A percentile compares a stretch with the other conserved stretches of the same genome.
phyloP scores from a whole-genome alignment of 2,888 invertebrate genomes.

The Drosophila seclusa region DNA sequence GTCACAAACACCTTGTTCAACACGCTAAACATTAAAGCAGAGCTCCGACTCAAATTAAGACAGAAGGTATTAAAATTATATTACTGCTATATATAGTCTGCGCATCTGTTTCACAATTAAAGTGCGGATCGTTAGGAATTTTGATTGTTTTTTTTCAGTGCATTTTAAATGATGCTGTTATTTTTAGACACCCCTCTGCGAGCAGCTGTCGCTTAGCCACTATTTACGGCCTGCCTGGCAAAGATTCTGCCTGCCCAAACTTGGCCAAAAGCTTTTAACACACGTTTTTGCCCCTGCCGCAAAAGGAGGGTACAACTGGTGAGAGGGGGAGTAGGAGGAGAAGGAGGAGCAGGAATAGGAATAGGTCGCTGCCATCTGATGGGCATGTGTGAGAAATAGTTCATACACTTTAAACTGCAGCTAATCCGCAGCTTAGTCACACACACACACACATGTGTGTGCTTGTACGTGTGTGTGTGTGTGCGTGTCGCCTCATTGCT shows the following conservation, averaged over 20 bases:
- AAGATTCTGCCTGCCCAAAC: slow-evolving; percentile 38
- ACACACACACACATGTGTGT: neutral
- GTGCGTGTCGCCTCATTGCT: slow-evolving; percentile 16
- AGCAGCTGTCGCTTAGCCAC: slow-evolving; percentile 48
- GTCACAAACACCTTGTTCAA: neutral
- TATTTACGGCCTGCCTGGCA: slow-evolving; percentile 21
- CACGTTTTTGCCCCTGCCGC: slow-evolving; percentile 11
- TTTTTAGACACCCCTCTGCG: slow-evolving; percentile 48
- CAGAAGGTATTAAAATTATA: neutral
- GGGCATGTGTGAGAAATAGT: slow-evolving; percentile 58
- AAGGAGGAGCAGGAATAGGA: neutral
- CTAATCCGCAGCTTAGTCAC: slow-evolving; percentile 52
- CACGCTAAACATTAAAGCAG: neutral
- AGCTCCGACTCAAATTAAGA: neutral
- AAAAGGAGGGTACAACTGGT: neutral
- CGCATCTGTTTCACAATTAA: neutral
- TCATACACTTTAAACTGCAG: slow-evolving; percentile 40
- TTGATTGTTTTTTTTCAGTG: neutral
- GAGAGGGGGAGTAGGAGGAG: neutral
- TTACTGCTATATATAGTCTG: neutral
- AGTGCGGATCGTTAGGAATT: neutral
- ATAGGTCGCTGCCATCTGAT: slow-evolving; percentile 31
- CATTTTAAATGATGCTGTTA: slow-evolving; percentile 27
- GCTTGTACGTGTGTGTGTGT: neutral
- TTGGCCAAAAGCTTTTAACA: slow-evolving; percentile 60